Conservation (phyloP, 92 coral and sea anemone genomes). For the Phenganax stokvisi region DNA sequence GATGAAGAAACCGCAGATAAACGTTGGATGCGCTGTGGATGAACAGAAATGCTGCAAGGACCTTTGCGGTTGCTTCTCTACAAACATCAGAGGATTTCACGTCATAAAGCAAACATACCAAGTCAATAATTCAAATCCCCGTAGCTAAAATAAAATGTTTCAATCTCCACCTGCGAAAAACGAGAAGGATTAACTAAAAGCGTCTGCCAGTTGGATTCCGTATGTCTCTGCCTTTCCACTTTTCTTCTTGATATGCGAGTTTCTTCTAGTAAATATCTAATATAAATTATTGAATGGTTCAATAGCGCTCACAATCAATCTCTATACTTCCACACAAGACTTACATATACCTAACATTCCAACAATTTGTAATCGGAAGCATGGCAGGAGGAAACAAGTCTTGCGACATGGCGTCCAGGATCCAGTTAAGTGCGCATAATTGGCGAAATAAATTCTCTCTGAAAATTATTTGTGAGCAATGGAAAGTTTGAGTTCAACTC, state of each 20-base stretch:
- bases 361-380: constrained; percentile 85
- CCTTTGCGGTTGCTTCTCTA: constrained; percentile 74
- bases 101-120: neutral
- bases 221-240: constrained; percentile 68
- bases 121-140: neutral
- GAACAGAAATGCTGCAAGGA: constrained; percentile 78
- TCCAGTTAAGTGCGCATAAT: constrained; percentile 89
- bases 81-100: neutral
- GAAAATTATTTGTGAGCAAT: neutral
- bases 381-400: constrained; percentile 88
- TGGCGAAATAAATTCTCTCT: constrained; percentile 87
- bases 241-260: constrained; percentile 63
- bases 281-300: neutral
- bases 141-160: neutral
- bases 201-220: constrained; percentile 85
- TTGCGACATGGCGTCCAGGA: constrained; percentile 96
- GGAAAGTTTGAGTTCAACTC: neutral
- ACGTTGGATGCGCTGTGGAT: constrained; percentile 84
- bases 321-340: neutral
- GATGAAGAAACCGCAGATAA: constrained; percentile 48
- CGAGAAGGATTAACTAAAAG: constrained; percentile 84
- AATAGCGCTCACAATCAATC: neutral
- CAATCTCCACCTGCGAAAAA: constrained; percentile 68
- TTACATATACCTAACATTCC: constrained; percentile 78
- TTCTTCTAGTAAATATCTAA: constrained; percentile 75